phyloP scores from a whole-genome alignment of 2,113 vertebrate species.

The Castor canadensis region DNA sequence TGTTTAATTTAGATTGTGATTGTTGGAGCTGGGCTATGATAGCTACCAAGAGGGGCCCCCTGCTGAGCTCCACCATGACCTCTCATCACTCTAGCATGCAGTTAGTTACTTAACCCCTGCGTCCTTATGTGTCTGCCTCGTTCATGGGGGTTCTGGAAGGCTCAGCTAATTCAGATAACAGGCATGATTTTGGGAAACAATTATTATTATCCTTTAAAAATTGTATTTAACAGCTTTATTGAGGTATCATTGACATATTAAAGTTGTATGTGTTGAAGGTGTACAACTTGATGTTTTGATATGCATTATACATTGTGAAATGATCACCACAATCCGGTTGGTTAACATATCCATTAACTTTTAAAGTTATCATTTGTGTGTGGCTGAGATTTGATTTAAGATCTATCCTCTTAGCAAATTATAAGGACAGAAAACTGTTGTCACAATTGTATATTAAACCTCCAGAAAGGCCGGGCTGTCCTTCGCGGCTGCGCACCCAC shows the following conservation, averaged over 20 bases:
- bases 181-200: not conserved
- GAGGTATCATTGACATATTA: not conserved
- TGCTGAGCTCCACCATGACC: not conserved
- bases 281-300: not conserved
- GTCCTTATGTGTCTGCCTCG: not conserved
- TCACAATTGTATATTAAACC: too few species aligned
- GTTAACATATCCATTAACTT: not conserved
- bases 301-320: not conserved
- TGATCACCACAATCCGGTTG: not conserved
- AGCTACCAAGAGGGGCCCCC: slow-evolving; percentile 21
- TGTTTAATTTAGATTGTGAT: slow-evolving; percentile 73
- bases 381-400: not conserved
- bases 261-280: not conserved
- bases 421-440: not conserved
- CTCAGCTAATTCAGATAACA: not conserved
- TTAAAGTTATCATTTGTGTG: not conserved
- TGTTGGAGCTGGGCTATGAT: slow-evolving; percentile 69
- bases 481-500: slow-evolving; percentile 45
- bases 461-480: slow-evolving; percentile 9
- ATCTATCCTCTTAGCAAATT: not conserved
- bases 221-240: not conserved
- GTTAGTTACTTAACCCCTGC: not conserved
- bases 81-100: not conserved
- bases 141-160: not conserved
- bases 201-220: too few species aligned